phyloP scores from a whole-genome alignment of 2,888 invertebrate species.

The Ctena decussata region DNA sequence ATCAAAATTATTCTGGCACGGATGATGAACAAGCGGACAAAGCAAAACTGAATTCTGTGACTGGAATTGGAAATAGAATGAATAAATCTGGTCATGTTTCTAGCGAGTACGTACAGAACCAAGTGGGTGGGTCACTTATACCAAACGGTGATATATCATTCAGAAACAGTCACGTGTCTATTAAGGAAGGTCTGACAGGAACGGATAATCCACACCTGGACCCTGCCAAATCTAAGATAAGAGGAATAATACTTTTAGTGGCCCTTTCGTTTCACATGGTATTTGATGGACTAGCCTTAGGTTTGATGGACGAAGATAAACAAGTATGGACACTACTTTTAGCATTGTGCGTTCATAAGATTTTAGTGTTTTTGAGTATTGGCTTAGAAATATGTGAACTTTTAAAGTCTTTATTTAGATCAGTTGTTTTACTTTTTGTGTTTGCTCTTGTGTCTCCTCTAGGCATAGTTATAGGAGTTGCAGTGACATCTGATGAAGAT shows the following conservation, averaged over 20 bases:
- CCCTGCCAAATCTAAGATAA: constrained; percentile 32
- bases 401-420: constrained; percentile 19
- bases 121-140: no score
- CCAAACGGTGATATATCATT: neutral
- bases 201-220: no score
- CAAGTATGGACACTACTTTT: constrained; percentile 83
- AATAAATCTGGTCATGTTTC: no score
- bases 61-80: no score
- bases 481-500: neutral
- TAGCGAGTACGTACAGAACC: neutral
- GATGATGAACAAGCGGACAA: no score
- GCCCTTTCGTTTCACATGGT: constrained; percentile 89
- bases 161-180: no score
- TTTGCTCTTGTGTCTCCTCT: constrained; percentile 22
- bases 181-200: neutral
- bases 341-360: constrained; percentile 89
- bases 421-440: neutral
- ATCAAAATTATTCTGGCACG: neutral
- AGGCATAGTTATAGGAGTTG: constrained; percentile 28
- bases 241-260: constrained; percentile 87
- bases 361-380: constrained; percentile 89
- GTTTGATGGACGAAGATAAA: constrained; percentile 85
- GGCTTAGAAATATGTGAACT: constrained; percentile 72
- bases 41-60: neutral
- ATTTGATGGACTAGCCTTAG: constrained; percentile 89